A percentile compares a stretch with the other conserved stretches of the same genome.
phyloP scores from a whole-genome alignment of 2,797 vertebrate genomes.

The Vultur gryphus region DNA sequence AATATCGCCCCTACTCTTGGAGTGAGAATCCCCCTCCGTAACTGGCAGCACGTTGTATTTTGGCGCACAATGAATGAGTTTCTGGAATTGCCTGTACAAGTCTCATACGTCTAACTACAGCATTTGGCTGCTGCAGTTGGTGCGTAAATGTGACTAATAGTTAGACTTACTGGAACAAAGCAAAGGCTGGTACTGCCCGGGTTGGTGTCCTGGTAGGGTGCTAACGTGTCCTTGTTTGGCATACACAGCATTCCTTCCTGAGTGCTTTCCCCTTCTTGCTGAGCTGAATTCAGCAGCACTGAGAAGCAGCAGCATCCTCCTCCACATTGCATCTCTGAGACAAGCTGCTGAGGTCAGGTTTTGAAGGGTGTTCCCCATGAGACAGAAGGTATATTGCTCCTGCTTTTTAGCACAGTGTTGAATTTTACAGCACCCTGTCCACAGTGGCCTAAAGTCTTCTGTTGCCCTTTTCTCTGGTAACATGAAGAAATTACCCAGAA shows the following conservation, averaged over 20 bases:
- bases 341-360: background rate
- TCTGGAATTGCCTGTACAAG: background rate
- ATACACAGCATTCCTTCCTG: background rate
- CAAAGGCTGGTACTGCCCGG: background rate
- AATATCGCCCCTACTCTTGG: background rate
- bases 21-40: background rate
- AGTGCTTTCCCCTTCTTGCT: background rate
- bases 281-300: background rate
- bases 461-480: background rate
- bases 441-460: background rate
- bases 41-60: background rate
- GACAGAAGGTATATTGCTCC: background rate
- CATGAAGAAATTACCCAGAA: background rate
- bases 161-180: background rate
- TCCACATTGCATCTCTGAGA: background rate
- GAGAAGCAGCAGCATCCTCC: background rate
- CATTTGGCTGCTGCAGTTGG: background rate
- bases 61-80: background rate
- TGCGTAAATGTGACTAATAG: background rate
- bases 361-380: background rate
- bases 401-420: background rate
- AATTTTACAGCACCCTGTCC: background rate
- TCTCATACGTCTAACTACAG: background rate
- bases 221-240: background rate
- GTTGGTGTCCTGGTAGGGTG: background rate